Evolutionary conservation across 2,888 invertebrate species (phyloP), one percentile per base, ranked within the genome.

Genomic region (Drosophila rubida): DNA sequence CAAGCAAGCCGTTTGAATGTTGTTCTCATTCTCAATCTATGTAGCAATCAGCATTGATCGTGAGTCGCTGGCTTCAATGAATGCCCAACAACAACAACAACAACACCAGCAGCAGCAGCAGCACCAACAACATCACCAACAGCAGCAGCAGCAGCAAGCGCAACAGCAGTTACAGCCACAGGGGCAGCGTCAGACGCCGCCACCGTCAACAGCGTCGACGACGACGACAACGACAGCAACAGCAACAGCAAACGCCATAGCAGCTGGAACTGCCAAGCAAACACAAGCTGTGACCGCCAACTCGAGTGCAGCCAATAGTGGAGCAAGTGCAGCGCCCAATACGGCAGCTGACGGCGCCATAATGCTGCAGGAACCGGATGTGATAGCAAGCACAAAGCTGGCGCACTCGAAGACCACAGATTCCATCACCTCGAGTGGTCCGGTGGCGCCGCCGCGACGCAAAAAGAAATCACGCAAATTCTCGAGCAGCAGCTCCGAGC

Each of bases 301-400:
- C 11, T 4, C 59, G 0, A 8, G 1, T 27, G 27, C 41, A 32
- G 9, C 41, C 4, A 9, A 13, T 1, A 42, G 46, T 16, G 16
- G 13, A 7, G n/a, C n/a, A 23, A 19, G 16, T 37, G 44, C 57
- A 41, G 25, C 67, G 35, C 63, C 63, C 19, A 14, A 48, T 2
- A 37, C 19, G 9, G 41, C 55, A 0, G n/a, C 25, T 14, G 37
- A 27, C 4, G 64, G 39, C 62, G 77, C 69, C 57, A 87, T 92
- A 22, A 89, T 91, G 45, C 74, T 92, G 19, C 92, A 92, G 75
- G 97, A 97, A 92, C 98, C 98, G 2, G 98, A 98, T 92, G 97
- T 98, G 87, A 97, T 98, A 81, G 97, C 97, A 63, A 98, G 97
- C 92, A 97, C 97, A 71, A 98, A 97, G 90, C 93, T 95, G 61